phyloP scores from a whole-genome alignment of 2,888 invertebrate species.

The Mactromeris polynyma region DNA sequence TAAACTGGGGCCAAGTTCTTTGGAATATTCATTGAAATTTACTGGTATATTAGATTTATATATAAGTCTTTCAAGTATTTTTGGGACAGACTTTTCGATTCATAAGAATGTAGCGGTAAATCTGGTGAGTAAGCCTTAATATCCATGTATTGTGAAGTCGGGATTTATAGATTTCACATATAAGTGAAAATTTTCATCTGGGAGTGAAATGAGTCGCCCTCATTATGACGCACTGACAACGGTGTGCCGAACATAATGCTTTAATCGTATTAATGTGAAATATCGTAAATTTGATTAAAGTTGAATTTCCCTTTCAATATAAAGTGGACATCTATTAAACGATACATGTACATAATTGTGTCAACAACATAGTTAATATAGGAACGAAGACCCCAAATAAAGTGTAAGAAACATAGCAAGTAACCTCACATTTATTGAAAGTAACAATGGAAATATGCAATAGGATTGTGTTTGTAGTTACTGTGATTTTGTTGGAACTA shows the following conservation, averaged over 20 bases:
- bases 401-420: too few species aligned
- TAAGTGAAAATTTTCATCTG: background rate
- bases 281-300: too few species aligned
- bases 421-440: background rate
- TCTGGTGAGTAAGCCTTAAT: background rate
- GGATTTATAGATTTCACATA: background rate
- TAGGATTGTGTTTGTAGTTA: background rate
- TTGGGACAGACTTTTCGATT: background rate
- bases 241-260: too few species aligned
- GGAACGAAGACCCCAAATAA: too few species aligned
- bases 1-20: background rate
- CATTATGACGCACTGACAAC: too few species aligned
- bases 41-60: background rate
- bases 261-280: too few species aligned
- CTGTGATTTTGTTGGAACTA: background rate
- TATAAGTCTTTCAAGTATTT: background rate
- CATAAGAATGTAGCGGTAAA: background rate
- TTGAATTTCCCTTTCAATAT: too few species aligned
- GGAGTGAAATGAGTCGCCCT: too few species aligned
- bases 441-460: background rate
- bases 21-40: background rate
- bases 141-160: background rate
- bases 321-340: too few species aligned
- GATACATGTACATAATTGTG: too few species aligned
- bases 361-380: too few species aligned